Evolutionary conservation across 1,140 invertebrate genomes (phyloP).

Genomic region (Forficula auricularia): DNA sequence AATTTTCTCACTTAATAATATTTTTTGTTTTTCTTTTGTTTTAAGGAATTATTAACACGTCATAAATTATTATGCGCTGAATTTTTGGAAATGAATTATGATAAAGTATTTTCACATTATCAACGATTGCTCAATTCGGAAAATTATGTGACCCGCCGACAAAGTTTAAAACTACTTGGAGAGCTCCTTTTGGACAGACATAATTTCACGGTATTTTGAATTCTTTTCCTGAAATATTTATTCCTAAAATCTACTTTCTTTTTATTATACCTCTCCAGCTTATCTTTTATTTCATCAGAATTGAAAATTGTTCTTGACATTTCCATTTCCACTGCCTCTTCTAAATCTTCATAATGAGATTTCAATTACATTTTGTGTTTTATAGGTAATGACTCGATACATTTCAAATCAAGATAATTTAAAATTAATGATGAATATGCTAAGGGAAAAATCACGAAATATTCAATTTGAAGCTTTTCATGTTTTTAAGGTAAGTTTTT

Average conservation of each 20-base stretch:
- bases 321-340: conserved; percentile 2
- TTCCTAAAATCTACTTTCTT: conserved; percentile 33
- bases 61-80: conserved; percentile 97
- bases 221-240: too few species aligned
- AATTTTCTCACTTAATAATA: too few species aligned
- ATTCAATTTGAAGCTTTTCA: conserved; percentile 99
- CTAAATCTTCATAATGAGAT: conserved; percentile 6
- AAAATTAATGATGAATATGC: conserved; percentile 99
- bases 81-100: conserved; percentile 97
- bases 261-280: conserved; percentile 4
- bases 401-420: conserved; percentile 99
- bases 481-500: conserved; percentile 83
- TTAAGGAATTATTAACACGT: conserved; percentile 90
- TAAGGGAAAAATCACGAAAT: conserved; percentile 96
- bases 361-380: conserved; percentile 15
- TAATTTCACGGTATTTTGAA: conserved; percentile 94
- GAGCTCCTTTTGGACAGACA: conserved; percentile 95
- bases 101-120: conserved; percentile 93
- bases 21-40: too few species aligned
- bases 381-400: conserved; percentile 89
- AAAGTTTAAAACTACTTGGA: conserved; percentile 91
- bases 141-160: conserved; percentile 94
- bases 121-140: conserved; percentile 93
- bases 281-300: background rate
- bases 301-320: conserved; percentile 4